Base-by-base conservation (phyloP, 1,140 invertebrate species). In the Drosophila kohkoa region DNA sequence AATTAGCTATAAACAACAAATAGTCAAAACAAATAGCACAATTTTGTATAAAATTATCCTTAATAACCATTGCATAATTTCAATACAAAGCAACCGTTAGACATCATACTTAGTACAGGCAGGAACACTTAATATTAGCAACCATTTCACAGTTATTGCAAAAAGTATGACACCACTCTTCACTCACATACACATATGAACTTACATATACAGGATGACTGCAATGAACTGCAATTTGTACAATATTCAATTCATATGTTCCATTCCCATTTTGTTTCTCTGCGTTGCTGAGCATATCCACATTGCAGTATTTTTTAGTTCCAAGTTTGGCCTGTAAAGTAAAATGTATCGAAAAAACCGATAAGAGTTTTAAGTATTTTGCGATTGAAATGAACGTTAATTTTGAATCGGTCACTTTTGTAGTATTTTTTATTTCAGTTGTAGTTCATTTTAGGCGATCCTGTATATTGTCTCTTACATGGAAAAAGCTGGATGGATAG, bases 1-100 rank as follows among this genome's bases (percentile, higher is more conserved):
- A 81, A 75, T 77, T 87, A 88, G 83, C 74, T 88, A 79, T 79
- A 71, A 78, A 79, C 52, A 54, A 43, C n/a, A 86, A 79, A 79
- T 80, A 89, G 85, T 81, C 54, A 86, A 71, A 63, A 55, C 32
- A 63, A 52, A 78, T 89, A 88, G 83, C 85, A 88, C 81, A 89
- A 89, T 89, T 88, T 88, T 89, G 78, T 85, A 85, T 65, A 70
- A 65, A 46, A 74, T 48, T 7, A 60, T 48, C 41, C 60, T 57
- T 65, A 41, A 63, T 51, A 62, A 69, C 32, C 38, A 57, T 43
- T 59, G 25, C 62, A 60, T 46, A 74, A 43, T 55, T 57, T 58
- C 43, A 57, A 70, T 51, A 74, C 49, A 87, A 62, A 79, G 54
- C 54, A 54, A 28, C 13, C 13, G 20, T 55, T 59, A 30, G 13